Evolutionary conservation across 1,140 invertebrate genomes (phyloP).

Genomic region (Asbolus verrucosus): DNA sequence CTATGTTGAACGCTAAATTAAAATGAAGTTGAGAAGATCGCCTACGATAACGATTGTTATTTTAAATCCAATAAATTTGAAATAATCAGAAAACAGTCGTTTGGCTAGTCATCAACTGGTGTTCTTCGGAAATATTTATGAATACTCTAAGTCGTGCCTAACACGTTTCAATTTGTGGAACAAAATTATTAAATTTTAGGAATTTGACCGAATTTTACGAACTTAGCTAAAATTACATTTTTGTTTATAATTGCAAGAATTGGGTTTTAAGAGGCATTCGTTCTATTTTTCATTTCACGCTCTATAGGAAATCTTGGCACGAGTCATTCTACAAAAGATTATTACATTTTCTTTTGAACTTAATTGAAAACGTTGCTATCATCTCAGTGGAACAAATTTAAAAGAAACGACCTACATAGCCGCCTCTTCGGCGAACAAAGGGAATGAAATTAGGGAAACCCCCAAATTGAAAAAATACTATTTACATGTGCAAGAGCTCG

Average conservation of each 20-base stretch:
- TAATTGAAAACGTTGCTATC: no score
- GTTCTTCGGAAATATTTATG: not conserved
- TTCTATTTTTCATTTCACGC: conserved; percentile 22
- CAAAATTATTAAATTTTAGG: not conserved
- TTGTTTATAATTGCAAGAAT: not conserved
- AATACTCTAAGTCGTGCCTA: not conserved
- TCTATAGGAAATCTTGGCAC: conserved; percentile 19
- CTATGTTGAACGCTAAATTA: conserved; percentile 32
- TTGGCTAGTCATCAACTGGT: conserved; percentile 27
- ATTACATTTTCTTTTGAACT: not conserved
- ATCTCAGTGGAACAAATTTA: no score
- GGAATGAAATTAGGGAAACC: conserved; percentile 19
- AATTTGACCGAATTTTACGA: conserved; percentile 3
- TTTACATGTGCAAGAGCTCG: conserved; percentile 15
- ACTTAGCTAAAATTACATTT: conserved; percentile 16
- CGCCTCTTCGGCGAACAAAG: not conserved
- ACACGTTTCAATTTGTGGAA: not conserved
- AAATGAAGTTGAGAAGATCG: conserved; percentile 13
- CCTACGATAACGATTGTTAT: conserved; percentile 20
- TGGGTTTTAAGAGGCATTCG: not conserved
- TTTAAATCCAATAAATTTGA: conserved; percentile 17
- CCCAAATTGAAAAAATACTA: conserved; percentile 14
- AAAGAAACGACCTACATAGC: not conserved
- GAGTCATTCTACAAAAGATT: not conserved
- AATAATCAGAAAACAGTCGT: conserved; percentile 5